Evolutionary conservation across 2,797 vertebrate species (phyloP).

Genomic region (Enteromius thamalakanensis): DNA sequence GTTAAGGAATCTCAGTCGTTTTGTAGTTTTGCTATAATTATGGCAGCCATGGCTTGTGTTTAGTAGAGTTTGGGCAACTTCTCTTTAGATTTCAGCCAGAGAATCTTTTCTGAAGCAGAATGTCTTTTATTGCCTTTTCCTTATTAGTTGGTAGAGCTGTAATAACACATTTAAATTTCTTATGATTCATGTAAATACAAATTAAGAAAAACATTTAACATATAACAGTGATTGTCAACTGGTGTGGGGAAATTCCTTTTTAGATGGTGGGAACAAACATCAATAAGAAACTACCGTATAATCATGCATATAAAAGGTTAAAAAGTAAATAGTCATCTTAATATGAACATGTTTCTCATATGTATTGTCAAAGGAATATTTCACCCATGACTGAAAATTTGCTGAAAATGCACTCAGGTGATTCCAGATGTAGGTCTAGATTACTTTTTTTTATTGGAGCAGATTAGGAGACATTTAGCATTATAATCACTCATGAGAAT

Average conservation of each 20-base stretch:
- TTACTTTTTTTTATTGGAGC: neutral
- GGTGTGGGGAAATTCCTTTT: neutral
- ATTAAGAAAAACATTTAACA: neutral
- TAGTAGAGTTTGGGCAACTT: constrained; percentile 13
- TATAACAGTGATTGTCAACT: neutral
- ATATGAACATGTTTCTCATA: neutral
- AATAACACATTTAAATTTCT: neutral
- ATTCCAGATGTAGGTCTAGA: neutral
- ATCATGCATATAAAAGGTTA: neutral
- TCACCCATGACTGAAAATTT: neutral
- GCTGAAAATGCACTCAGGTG: neutral
- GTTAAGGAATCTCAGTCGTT: constrained; percentile 25
- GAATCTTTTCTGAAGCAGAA: neutral
- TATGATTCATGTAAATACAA: neutral
- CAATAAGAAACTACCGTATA: neutral
- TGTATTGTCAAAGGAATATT: neutral
- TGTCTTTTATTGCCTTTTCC: neutral
- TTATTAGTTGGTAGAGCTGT: neutral
- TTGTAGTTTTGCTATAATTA: constrained; percentile 5
- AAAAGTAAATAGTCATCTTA: neutral
- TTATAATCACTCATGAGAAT: neutral
- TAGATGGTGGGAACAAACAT: neutral
- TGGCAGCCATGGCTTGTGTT: constrained; percentile 39
- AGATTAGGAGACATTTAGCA: neutral
- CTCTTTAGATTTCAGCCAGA: neutral